Evolutionary conservation across 35 echinoderm and acorn worm genomes (phyloP).

Genomic region (Lytechinus variegatus): DNA sequence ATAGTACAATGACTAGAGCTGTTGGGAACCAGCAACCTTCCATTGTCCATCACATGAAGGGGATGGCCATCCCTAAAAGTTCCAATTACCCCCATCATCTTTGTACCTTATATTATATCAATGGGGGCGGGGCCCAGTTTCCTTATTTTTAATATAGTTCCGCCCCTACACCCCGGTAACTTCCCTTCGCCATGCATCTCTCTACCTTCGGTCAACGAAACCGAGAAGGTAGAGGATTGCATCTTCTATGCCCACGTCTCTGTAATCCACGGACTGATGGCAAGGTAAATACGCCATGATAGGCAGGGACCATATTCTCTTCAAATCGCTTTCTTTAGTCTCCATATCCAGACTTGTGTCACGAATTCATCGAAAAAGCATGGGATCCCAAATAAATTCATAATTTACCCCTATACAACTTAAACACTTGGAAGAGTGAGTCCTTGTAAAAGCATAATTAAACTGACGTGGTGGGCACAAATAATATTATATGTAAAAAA

Average conservation of each 20-base stretch:
- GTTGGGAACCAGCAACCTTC: too few relatives aligned
- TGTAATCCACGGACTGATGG: slow-evolving; percentile 38
- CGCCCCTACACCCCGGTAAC: neutral
- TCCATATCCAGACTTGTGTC: neutral
- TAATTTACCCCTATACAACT: too few relatives aligned
- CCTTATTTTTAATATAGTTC: neutral
- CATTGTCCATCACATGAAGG: too few relatives aligned
- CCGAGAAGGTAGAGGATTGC: neutral
- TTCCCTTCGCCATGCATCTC: neutral
- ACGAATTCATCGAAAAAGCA: neutral
- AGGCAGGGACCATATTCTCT: slow-evolving; percentile 21
- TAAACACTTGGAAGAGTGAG: too few relatives aligned
- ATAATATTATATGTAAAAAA: too few relatives aligned
- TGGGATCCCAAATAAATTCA: neutral
- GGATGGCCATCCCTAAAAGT: neutral
- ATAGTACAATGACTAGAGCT: neutral
- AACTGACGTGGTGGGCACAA: too few relatives aligned
- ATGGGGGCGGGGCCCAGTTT: neutral
- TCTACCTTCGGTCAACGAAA: neutral
- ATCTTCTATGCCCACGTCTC: slow-evolving; percentile 44
- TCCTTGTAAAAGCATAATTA: too few relatives aligned
- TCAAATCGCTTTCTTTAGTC: slow-evolving; percentile 6
- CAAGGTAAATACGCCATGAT: slow-evolving; percentile 43
- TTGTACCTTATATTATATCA: too few relatives aligned
- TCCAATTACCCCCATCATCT: too few relatives aligned